These are phyloP conservation scores for Morpho helenor DNA, from an alignment of 2,888 invertebrate genomes.

Conservation along the genomic window DNA sequence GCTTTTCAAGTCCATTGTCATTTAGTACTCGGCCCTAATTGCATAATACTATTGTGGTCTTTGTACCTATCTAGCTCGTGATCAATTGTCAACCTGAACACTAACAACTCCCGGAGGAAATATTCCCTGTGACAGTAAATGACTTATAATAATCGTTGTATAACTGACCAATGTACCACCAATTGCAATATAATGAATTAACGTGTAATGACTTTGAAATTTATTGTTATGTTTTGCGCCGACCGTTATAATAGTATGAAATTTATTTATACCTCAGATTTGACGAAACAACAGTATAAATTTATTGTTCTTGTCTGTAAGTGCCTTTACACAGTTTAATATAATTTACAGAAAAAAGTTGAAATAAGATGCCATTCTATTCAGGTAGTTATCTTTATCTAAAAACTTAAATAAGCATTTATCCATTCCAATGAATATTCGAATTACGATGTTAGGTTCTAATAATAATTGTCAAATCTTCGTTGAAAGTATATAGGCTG, in stretches of 20 bases:
- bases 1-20: constrained; percentile 69
- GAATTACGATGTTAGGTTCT: no score
- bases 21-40: constrained; percentile 50
- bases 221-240: constrained; percentile 19
- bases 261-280: constrained; percentile 17
- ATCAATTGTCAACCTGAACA: constrained; percentile 37
- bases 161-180: constrained; percentile 20
- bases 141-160: constrained; percentile 23
- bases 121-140: constrained; percentile 28
- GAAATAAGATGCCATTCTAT: no score
- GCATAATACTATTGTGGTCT: constrained; percentile 54
- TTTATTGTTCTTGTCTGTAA: no score
- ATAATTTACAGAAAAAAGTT: no score
- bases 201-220: constrained; percentile 21
- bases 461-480: no score
- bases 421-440: no score
- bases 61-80: constrained; percentile 31
- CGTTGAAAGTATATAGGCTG: no score
- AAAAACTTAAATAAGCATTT: no score
- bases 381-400: no score
- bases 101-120: constrained; percentile 40
- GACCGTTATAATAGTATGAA: constrained; percentile 20
- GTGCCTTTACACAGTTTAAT: no score
- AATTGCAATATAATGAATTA: constrained; percentile 20
- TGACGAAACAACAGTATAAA: not conserved